A percentile compares a stretch with the other conserved stretches of the same genome.
Evolutionary conservation across 37 sponge, comb jelly and placozoan species (phyloP).

Genomic region (Hormiphora californensis): DNA sequence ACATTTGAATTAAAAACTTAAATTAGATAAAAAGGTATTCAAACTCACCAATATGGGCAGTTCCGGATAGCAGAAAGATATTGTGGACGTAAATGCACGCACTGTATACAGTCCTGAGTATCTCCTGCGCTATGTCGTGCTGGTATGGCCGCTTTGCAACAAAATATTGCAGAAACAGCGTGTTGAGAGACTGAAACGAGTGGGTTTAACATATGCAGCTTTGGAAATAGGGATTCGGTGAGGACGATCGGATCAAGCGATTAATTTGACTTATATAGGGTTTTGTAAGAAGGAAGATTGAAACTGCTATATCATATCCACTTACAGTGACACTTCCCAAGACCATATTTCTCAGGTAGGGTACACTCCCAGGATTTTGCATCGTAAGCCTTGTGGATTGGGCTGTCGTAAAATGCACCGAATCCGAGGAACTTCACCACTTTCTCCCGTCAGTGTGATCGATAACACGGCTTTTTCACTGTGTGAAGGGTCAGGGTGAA

Average conservation of each 20-base stretch:
- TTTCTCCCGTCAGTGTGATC: constrained; percentile 63
- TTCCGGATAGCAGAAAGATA: constrained; percentile 27
- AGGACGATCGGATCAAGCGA: too few relatives aligned
- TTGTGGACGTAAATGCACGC: constrained; percentile 36
- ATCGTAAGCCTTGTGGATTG: constrained; percentile 47
- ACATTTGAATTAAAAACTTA: too few relatives aligned
- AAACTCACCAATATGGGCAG: constrained; percentile 7
- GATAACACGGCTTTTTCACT: constrained; percentile 82
- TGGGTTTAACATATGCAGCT: too few relatives aligned
- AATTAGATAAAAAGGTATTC: too few relatives aligned
- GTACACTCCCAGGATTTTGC: constrained; percentile 68
- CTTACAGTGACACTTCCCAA: constrained; percentile 62
- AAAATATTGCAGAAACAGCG: constrained; percentile 80
- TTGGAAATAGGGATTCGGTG: too few relatives aligned
- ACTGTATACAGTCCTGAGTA: constrained; percentile 32
- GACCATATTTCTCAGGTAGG: constrained; percentile 55
- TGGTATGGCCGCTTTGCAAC: constrained; percentile 59
- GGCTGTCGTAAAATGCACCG: constrained; percentile 73
- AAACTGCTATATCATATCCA: not conserved
- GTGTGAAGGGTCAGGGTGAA: too few relatives aligned
- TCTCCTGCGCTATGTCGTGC: constrained; percentile 44
- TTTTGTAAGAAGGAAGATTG: not conserved
- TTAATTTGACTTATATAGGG: too few relatives aligned
- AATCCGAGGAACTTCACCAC: constrained; percentile 64
- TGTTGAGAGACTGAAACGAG: constrained; percentile 78